Evolutionary conservation across 2,888 invertebrate species (phyloP), one percentile per base, ranked within the genome.

Genomic region (Temnothorax unifasciatus): DNA sequence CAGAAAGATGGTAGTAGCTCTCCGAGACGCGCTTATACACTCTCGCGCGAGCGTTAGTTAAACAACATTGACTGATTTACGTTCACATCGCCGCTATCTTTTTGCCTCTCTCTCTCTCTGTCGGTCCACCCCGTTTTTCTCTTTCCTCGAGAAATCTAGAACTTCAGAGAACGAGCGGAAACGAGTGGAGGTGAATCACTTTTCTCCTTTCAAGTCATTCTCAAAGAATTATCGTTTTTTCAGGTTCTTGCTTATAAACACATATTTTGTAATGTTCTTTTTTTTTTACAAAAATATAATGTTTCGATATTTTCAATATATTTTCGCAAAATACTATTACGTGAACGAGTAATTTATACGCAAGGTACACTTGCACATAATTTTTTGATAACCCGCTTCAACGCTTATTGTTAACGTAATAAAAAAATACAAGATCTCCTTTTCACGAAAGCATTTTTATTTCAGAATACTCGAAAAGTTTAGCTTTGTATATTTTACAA

Each of bases 1-100:
- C 57, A 66, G 52, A 83, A 77, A 81, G 44, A 82, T 47, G 41
- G 38, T n/a, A 61, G 71, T 25, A 25, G 29, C 66, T 85, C 66
- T 85, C 41, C 61, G 69, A 59, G 82, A 68, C 50, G 64, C 52
- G 41, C 44, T 34, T 41, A 2, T 41, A 2, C 41, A 9, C 6
- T 34, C 44, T 86, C 85, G 86, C 69, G 59, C 63, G 68, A 87
- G 11, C n/a, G 77, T 83, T 68, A 64, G 71, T 52, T 86, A 87
- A 90, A 90, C 64, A 87, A 75, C 52, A 44, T 68, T 79, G 82
- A 87, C 84, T 84, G 85, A 89, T 89, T 89, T 88, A 87, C 83
- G 84, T 85, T 77, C 83, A 85, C 81, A 86, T 76, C n/a, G 83
- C 64, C 64, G 38, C 25, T 34, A 6, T 61, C 44, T 61, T 71